phyloP scores from a whole-genome alignment of 2,888 invertebrate species.

The Elmis aenea region DNA sequence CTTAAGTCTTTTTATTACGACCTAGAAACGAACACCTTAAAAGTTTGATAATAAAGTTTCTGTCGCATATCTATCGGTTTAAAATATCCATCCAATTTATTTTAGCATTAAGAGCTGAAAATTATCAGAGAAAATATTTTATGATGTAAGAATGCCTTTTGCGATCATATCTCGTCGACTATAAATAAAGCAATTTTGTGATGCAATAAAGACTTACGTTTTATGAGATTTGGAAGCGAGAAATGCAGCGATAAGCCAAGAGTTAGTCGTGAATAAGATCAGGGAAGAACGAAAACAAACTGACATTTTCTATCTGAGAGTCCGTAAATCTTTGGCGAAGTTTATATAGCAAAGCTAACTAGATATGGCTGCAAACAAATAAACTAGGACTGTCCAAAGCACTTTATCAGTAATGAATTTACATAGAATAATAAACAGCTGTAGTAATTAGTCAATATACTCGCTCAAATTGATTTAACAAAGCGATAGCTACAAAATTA shows the following conservation, averaged over 20 bases:
- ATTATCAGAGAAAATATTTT: slow-evolving; percentile 18
- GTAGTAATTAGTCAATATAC: too few species aligned
- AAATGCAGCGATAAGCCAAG: slow-evolving; percentile 18
- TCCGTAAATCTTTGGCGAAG: slow-evolving; percentile 37
- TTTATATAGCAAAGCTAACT: slow-evolving; percentile 26
- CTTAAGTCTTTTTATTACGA: too few species aligned
- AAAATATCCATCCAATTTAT: slow-evolving; percentile 2
- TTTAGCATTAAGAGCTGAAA: slow-evolving; percentile 7
- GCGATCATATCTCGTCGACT: slow-evolving; percentile 18
- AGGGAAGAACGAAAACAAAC: slow-evolving; percentile 31
- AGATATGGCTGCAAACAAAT: slow-evolving; percentile 21
- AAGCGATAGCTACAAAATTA: too few species aligned
- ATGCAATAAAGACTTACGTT: slow-evolving; percentile 14
- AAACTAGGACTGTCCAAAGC: slow-evolving; percentile 4
- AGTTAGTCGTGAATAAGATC: slow-evolving; percentile 18
- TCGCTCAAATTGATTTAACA: too few species aligned
- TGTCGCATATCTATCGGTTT: too few species aligned
- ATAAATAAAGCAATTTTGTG: slow-evolving; percentile 20
- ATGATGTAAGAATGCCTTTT: slow-evolving; percentile 20
- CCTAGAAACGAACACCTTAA: too few species aligned
- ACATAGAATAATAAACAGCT: too few species aligned
- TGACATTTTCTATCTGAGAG: slow-evolving; percentile 38
- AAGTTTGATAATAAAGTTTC: too few species aligned
- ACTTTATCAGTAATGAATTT: too few species aligned
- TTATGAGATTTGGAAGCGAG: slow-evolving; percentile 10